Conservation (phyloP, 30 jellyfish, hydroid and myxozoan species). For the Clytia hemisphaerica region DNA sequence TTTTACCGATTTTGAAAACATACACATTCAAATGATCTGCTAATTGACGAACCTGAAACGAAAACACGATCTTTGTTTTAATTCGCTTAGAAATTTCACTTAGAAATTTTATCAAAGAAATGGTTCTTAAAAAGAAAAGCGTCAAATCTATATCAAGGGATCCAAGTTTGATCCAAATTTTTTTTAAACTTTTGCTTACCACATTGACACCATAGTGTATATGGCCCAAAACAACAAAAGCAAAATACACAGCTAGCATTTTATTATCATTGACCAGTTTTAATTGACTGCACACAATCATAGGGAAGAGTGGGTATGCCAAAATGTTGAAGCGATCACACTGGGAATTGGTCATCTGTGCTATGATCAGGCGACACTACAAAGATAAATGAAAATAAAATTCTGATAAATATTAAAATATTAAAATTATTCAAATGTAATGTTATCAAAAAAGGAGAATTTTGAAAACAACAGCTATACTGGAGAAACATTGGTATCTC, state of each 20-base stretch:
- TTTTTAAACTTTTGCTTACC: conserved; percentile 37
- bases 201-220: conserved; percentile 72
- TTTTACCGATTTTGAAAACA: conserved; percentile 41
- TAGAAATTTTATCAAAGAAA: neutral
- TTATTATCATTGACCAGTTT: conserved; percentile 36
- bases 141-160: neutral
- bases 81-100: neutral
- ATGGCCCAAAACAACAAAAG: conserved; percentile 51
- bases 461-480: no score
- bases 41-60: conserved; percentile 57
- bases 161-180: neutral
- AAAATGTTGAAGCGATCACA: conserved; percentile 74
- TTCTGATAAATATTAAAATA: neutral
- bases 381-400: neutral
- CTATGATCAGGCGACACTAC: conserved; percentile 82
- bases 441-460: neutral
- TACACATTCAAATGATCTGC: conserved; percentile 61
- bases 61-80: no score
- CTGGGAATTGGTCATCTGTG: conserved; percentile 73
- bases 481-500: neutral
- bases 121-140: neutral
- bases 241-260: conserved; percentile 25
- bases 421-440: neutral
- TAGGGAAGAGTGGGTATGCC: conserved; percentile 44
- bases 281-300: conserved; percentile 11